phyloP scores from a whole-genome alignment of 37 sponge, comb jelly and placozoan genomes.

The Halichondria panicea region DNA sequence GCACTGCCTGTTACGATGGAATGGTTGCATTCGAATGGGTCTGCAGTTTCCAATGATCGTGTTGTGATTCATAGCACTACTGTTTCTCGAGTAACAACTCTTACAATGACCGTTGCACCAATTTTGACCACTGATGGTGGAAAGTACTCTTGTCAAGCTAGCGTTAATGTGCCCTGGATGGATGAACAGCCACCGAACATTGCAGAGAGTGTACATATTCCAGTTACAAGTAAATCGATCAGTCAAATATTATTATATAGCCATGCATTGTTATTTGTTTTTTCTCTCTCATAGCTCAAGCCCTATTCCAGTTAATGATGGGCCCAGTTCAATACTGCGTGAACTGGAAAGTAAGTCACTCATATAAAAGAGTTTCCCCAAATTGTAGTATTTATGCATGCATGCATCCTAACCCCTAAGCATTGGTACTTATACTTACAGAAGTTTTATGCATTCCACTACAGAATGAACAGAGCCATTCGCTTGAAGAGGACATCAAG shows the following conservation, averaged over 20 bases:
- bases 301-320: background rate
- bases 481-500: background rate
- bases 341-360: background rate
- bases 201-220: background rate
- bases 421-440: background rate
- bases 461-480: background rate
- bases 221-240: background rate
- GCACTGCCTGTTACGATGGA: background rate
- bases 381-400: background rate
- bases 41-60: no score
- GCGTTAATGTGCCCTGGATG: constrained; percentile 4
- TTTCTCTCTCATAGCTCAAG: background rate
- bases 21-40: background rate
- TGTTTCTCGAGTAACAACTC: background rate
- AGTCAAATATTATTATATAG: background rate
- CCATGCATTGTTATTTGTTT: background rate
- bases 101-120: background rate
- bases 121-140: background rate
- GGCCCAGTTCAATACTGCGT: background rate
- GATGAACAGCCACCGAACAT: background rate
- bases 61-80: background rate
- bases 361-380: background rate
- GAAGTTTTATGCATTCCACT: no score
- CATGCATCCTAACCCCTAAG: background rate
- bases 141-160: background rate